Evolutionary conservation across 1,140 invertebrate genomes (phyloP).

Genomic region (Nasonia longicornis): DNA sequence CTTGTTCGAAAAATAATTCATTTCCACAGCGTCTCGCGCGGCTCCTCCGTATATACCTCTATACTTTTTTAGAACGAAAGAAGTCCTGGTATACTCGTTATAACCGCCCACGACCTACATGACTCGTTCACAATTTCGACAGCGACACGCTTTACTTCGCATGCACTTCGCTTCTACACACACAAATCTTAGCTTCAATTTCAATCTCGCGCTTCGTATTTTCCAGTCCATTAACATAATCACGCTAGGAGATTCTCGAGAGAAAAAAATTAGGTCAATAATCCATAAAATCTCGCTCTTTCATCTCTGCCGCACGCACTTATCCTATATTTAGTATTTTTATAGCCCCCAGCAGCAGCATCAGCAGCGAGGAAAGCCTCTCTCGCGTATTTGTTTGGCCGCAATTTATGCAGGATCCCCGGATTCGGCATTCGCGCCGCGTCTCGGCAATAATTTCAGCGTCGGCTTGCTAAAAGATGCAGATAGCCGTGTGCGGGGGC

Average conservation of each 20-base stretch:
- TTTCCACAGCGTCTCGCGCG: not conserved
- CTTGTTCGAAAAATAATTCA: not conserved
- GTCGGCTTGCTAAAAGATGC: constrained; percentile 29
- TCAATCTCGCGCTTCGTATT: too few relatives aligned
- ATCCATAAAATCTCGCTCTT: not conserved
- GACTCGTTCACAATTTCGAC: too few relatives aligned
- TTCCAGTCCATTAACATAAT: too few relatives aligned
- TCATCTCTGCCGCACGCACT: not conserved
- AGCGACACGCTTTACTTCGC: too few relatives aligned
- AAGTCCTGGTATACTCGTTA: too few relatives aligned
- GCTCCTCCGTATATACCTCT: too few relatives aligned
- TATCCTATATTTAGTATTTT: constrained; percentile 5
- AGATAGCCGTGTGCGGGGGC: constrained; percentile 5
- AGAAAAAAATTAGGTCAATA: constrained; percentile 12
- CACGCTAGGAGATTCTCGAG: too few relatives aligned
- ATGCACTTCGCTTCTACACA: too few relatives aligned
- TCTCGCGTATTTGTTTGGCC: constrained; percentile 8
- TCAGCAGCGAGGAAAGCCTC: not conserved
- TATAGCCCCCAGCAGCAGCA: not conserved
- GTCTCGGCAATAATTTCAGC: constrained; percentile 36
- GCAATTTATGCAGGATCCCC: constrained; percentile 26
- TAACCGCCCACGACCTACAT: too few relatives aligned
- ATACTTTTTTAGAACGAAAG: too few relatives aligned
- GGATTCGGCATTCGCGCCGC: constrained; percentile 35
- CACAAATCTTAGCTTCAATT: too few relatives aligned